These are phyloP conservation scores for Eudemis profundana DNA, from an alignment of 2,888 invertebrate species.

Conservation along the genomic window DNA sequence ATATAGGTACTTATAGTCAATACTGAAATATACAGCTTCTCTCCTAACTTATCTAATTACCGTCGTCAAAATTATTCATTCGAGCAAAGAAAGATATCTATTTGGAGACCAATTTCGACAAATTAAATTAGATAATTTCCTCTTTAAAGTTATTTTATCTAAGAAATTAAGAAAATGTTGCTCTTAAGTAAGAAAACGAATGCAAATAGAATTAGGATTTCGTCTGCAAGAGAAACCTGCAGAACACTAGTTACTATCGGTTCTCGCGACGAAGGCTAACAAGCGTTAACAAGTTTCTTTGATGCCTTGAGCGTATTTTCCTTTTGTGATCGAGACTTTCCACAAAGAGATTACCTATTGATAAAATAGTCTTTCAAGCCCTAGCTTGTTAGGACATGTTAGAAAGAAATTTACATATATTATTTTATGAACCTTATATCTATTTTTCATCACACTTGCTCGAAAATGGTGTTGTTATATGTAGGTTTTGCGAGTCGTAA, in stretches of 20 bases:
- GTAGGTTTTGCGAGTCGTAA: no score
- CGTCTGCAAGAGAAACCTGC: background rate
- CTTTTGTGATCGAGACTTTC: conserved; percentile 21
- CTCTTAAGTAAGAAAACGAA: background rate
- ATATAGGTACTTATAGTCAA: no score
- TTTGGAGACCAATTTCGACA: no score
- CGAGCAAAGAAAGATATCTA: no score
- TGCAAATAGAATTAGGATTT: conserved; percentile 6
- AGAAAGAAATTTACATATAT: background rate
- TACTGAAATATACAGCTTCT: no score
- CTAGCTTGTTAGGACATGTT: background rate
- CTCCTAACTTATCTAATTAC: no score
- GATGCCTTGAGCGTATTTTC: conserved; percentile 12
- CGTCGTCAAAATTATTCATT: no score
- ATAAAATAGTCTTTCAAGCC: conserved; percentile 32
- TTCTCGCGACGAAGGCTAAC: conserved; percentile 10
- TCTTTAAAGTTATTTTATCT: background rate
- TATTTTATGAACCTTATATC: no score
- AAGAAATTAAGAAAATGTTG: background rate
- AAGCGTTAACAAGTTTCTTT: conserved; percentile 19
- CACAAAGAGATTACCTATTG: conserved; percentile 27
- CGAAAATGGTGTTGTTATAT: no score
- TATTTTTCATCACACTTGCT: no score
- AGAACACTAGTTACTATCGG: background rate
- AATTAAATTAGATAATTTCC: no score